These are phyloP conservation scores for Ceuthmochares aereus DNA, from an alignment of 2,113 vertebrate species.

Conservation along the genomic window DNA sequence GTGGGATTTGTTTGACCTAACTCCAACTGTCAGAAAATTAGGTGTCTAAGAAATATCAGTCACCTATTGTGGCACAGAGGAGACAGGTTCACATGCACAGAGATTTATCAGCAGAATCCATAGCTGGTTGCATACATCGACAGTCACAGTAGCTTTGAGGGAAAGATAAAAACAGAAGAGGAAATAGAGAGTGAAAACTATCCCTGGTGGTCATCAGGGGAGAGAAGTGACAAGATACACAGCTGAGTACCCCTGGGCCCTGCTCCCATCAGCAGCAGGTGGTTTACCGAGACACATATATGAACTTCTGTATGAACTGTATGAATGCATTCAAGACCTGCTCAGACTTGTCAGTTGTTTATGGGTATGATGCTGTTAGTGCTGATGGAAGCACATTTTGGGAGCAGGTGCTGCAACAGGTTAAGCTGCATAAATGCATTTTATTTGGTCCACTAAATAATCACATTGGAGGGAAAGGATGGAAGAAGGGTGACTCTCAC, in stretches of 20 bases:
- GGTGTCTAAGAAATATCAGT: background rate
- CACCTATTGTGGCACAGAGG: background rate
- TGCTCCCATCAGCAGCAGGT: background rate
- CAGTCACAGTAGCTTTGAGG: background rate
- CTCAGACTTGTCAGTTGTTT: background rate
- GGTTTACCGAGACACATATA: background rate
- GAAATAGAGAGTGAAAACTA: background rate
- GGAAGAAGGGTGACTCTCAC: background rate
- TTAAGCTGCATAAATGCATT: background rate
- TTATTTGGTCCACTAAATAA: background rate
- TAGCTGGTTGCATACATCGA: background rate
- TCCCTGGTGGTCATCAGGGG: no score
- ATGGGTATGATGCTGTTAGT: background rate
- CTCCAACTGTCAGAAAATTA: slow-evolving; percentile 26
- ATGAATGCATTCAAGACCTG: background rate
- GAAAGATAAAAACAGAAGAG: background rate
- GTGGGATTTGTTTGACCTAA: slow-evolving; percentile 13
- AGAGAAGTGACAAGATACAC: background rate
- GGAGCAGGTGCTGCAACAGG: background rate
- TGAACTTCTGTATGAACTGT: accelerated
- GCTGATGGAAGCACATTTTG: background rate
- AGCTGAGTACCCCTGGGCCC: background rate
- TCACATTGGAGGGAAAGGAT: background rate
- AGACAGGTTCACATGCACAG: background rate
- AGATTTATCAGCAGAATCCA: background rate